Base-by-base conservation (phyloP, 2,797 vertebrate genomes). In the Coregonus sp. region DNA sequence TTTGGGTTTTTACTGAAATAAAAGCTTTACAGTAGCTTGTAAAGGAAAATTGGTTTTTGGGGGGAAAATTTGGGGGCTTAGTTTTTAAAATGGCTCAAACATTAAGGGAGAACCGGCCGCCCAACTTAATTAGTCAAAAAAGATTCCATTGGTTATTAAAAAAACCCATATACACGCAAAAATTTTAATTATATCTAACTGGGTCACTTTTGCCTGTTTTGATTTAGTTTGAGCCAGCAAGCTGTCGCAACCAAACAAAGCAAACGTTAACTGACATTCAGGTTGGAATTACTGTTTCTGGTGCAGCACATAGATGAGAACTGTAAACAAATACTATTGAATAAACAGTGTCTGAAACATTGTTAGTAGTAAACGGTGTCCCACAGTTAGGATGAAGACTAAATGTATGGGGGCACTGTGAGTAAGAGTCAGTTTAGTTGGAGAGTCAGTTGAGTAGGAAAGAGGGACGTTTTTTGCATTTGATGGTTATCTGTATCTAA, bases 241-340 rank as follows among this genome's bases (percentile, higher is more conserved):
- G 50, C 70, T 9, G 20, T 15, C 56, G 4, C 29, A 56, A 33
- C 3, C 31, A 33, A 72, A 2, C 25, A 52, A 4, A 16, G 54
- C 15, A 4, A 20, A 59, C 18, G 9, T 15, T 14, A 65, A 75
- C 79, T 69, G 85, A 25, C 82, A 76, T 31, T 63, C 20, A 66
- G 75, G 86, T 93, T 88, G 68, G 70, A 91, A 80, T 86, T 77
- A 63, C 56, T 79, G 69, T 69, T 18, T 11, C 33, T 6, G 56
- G 5, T 47, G 18, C 40, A 69, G 51, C 88, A 83, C 75, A 31
- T 2, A 61, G 37, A 29, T 84, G 85, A 81, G 79, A 85, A 20
- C 11, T 71, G 35, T 61, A 35, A 25, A 63, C 33, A 63, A 84
- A 80, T 81, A 15, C 47, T 78, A 80, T 76, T 61, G 33, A 29